phyloP scores from a whole-genome alignment of 2,888 invertebrate species.

The Lordiphosa fenestrarum region DNA sequence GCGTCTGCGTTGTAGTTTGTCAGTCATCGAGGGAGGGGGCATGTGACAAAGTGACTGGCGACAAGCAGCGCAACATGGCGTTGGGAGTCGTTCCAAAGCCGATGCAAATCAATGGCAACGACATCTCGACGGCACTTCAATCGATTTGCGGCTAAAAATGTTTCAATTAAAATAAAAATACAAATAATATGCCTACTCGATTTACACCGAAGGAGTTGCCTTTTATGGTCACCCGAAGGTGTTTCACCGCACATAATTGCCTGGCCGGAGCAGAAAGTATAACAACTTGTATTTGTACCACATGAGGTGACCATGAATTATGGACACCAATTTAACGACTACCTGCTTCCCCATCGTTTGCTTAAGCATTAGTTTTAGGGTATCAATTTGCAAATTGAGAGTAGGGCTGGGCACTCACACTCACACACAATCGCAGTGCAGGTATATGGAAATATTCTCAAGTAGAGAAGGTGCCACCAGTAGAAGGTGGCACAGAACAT shows the following conservation, averaged over 20 bases:
- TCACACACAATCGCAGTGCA: slow-evolving; percentile 45
- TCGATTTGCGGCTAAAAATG: slow-evolving; percentile 66
- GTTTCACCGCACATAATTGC: slow-evolving; percentile 51
- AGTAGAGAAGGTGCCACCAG: not conserved
- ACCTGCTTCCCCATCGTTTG: slow-evolving; percentile 20
- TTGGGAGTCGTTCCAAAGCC: not conserved
- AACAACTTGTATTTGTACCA: slow-evolving; percentile 21
- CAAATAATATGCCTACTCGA: slow-evolving; percentile 55
- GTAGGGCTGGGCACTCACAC: slow-evolving; percentile 49
- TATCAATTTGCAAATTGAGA: slow-evolving; percentile 62
- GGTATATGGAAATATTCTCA: slow-evolving; percentile 14
- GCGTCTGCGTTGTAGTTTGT: slow-evolving; percentile 66
- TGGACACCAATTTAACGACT: slow-evolving; percentile 54
- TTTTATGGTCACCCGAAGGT: slow-evolving; percentile 58
- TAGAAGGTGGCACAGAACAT: too few relatives aligned
- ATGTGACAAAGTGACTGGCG: slow-evolving; percentile 73
- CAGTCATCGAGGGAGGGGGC: slow-evolving; percentile 40
- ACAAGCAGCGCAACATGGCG: slow-evolving; percentile 67
- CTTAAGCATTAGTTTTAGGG: slow-evolving; percentile 57
- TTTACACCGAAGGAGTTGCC: slow-evolving; percentile 42
- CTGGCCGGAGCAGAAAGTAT: slow-evolving; percentile 36
- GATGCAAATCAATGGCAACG: slow-evolving; percentile 68
- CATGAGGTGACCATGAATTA: slow-evolving; percentile 51
- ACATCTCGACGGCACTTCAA: slow-evolving; percentile 60
- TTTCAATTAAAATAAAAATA: slow-evolving; percentile 66